phyloP scores from a whole-genome alignment of 2,113 vertebrate species.

The Serranochromis macrocephalus region DNA sequence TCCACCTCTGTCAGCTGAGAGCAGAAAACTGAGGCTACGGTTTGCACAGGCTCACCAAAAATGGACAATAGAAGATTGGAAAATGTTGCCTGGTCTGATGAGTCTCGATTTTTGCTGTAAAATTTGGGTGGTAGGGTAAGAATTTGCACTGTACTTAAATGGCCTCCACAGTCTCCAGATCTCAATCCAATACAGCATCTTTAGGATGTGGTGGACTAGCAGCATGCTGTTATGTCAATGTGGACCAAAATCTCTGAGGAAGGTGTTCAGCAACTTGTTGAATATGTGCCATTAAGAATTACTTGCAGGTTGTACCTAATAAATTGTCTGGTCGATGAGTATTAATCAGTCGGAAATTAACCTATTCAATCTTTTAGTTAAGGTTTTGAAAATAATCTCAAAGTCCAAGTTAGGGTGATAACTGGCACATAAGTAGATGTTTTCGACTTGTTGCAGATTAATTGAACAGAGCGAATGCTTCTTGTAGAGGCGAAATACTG shows the following conservation, averaged over 20 bases:
- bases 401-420: neutral
- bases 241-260: neutral
- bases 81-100: neutral
- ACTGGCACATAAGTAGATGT: neutral
- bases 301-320: neutral
- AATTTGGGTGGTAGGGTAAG: neutral
- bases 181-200: neutral
- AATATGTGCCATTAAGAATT: neutral
- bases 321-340: neutral
- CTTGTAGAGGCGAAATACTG: constrained; percentile 1
- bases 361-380: neutral
- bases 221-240: neutral
- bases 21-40: neutral
- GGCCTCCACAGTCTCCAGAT: neutral
- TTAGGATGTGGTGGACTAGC: neutral
- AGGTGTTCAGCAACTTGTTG: neutral
- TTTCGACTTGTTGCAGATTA: constrained; percentile 9
- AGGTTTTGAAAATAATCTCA: neutral
- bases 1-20: neutral
- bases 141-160: neutral
- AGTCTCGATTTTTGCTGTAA: neutral
- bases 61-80: neutral
- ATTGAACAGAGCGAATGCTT: neutral
- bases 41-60: neutral
- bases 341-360: neutral